Evolutionary conservation across 2,888 invertebrate genomes (phyloP), one percentile per base, ranked within the genome.

Genomic region (Atethmia centrago): DNA sequence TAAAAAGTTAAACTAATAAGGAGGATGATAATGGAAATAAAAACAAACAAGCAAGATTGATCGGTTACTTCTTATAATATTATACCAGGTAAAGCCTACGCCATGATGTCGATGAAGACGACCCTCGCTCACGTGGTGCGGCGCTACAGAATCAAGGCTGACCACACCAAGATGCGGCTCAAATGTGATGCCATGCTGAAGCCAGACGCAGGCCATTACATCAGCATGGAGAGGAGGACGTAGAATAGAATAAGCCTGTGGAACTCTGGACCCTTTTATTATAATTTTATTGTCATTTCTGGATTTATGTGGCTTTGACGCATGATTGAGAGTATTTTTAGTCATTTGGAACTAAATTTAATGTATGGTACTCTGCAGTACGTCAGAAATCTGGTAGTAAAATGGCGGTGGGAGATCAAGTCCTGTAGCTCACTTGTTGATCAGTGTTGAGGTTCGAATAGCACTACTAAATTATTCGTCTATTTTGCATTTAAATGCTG

Each of bases 41-140:
- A n/a, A n/a, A n/a, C n/a, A n/a, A n/a, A n/a, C n/a, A n/a, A n/a
- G n/a, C n/a, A n/a, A n/a, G 3, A 45, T 45, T 45, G 8, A 21
- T 8, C 3, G 8, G 8, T 28, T 28, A 14, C 3, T 28, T 49
- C 3, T 25, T 25, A 10, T 7, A 25, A 3, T 2, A 10, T 36
- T 25, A 7, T 28, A 47, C 36, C 88, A 94, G 94, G 94, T 51
- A 94, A 93, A 87, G 84, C 88, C 0, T 94, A 94, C 83, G 93
- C 94, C 0, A 86, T 90, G 47, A 93, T 93, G 93, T 93, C 94
- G 0, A 92, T 94, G 92, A 95, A 95, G 79, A 93, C 91, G 0
- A 91, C 90, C 0, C 79, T 95, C 0, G 90, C 91, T 0, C 92
- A 94, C 67, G 67, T 94, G 8, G 71, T 94, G 28, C 86, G 93